Evolutionary conservation across 2,797 vertebrate species (phyloP).

Genomic region (Mormyrops attenuatus): DNA sequence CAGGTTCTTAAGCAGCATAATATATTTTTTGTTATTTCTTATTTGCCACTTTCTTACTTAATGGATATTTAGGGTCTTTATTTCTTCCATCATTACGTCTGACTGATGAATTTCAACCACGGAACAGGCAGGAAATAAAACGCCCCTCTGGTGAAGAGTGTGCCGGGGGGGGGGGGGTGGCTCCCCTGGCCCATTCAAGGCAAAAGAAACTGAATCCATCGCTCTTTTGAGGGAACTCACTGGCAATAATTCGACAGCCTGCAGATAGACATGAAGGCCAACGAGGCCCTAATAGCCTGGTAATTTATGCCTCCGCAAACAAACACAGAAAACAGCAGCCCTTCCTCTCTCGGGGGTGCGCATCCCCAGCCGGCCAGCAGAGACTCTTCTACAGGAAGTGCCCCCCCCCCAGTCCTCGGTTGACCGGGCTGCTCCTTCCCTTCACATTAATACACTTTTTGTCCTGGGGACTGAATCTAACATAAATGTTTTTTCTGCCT

Average conservation of each 20-base stretch:
- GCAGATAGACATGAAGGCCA: slow-evolving; percentile 33
- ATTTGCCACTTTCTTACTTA: neutral
- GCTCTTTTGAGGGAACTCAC: slow-evolving; percentile 28
- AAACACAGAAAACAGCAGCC: slow-evolving; percentile 39
- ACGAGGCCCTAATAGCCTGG: slow-evolving; percentile 28
- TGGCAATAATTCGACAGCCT: slow-evolving; percentile 27
- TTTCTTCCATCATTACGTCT: neutral
- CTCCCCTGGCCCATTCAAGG: neutral
- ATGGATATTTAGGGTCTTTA: neutral
- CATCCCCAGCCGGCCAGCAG: slow-evolving; percentile 36
- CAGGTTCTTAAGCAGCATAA: neutral
- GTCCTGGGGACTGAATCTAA: slow-evolving; percentile 35
- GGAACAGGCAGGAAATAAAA: slow-evolving; percentile 2
- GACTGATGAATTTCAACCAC: slow-evolving; percentile 3
- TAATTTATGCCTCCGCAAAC: slow-evolving; percentile 33
- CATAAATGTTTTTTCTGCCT: slow-evolving; percentile 33
- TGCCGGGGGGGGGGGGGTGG: neutral
- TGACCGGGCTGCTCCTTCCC: neutral
- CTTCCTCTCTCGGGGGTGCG: slow-evolving; percentile 28
- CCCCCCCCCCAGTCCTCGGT: slow-evolving; percentile 23
- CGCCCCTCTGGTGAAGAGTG: neutral
- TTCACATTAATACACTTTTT: slow-evolving; percentile 37
- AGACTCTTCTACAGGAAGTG: slow-evolving; percentile 35
- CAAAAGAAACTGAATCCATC: slow-evolving; percentile 11
- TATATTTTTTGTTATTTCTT: neutral